These are phyloP conservation scores for Octonoba sinensis DNA, from an alignment of 2,888 invertebrate species.

Conservation along the genomic window DNA sequence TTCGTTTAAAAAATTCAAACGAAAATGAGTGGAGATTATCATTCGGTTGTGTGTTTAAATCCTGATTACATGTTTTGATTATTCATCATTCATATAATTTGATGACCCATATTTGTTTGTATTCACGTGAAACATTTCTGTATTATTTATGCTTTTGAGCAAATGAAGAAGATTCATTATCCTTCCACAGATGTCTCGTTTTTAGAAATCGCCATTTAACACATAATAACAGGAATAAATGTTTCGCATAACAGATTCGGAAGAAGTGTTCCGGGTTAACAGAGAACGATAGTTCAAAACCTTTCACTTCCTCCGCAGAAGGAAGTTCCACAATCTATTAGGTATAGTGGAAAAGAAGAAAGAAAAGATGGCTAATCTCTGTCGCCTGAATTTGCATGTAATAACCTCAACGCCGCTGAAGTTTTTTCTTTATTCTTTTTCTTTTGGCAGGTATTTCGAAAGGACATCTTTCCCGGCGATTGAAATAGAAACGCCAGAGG, in stretches of 20 bases:
- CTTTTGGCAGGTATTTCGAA: conserved; percentile 13
- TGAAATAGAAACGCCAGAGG: conserved; percentile 15
- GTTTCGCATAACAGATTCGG: too few species aligned
- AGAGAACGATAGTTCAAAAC: conserved; percentile 34
- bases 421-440: conserved; percentile 1
- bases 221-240: too few species aligned
- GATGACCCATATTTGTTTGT: too few species aligned
- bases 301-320: conserved; percentile 36
- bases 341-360: conserved; percentile 6
- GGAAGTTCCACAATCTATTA: conserved; percentile 12
- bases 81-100: too few species aligned
- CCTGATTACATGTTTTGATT: too few species aligned
- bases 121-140: too few species aligned
- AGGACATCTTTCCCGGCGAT: conserved; percentile 23
- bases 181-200: neutral
- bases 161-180: conserved; percentile 2
- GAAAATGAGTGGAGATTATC: too few species aligned
- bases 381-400: conserved; percentile 37
- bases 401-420: conserved; percentile 9
- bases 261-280: conserved; percentile 6
- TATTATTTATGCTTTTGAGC: too few species aligned
- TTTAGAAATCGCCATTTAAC: neutral
- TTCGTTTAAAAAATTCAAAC: too few species aligned
- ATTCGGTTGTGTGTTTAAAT: too few species aligned
- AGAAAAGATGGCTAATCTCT: conserved; percentile 7